phyloP scores from a whole-genome alignment of 2,888 invertebrate genomes.

The Apocheima hispidaria region DNA sequence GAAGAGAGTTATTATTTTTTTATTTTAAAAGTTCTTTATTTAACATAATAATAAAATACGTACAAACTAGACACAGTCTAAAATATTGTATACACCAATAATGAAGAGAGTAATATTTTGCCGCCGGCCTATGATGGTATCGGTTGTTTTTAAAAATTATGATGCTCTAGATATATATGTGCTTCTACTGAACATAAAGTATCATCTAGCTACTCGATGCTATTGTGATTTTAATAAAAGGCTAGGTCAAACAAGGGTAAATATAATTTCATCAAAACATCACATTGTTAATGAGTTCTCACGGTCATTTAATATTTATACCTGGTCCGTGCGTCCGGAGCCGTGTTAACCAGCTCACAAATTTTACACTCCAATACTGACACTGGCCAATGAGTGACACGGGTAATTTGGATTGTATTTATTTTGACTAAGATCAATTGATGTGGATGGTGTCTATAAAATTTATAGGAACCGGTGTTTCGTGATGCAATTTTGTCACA shows the following conservation, averaged over 20 bases:
- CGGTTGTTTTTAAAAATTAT: neutral
- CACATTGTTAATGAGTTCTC: conserved; percentile 38
- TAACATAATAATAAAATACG: too few relatives aligned
- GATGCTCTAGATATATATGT: too few relatives aligned
- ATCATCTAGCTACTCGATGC: conserved; percentile 3
- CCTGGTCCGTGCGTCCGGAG: conserved; percentile 29
- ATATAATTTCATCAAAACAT: conserved; percentile 24
- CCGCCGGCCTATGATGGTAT: neutral
- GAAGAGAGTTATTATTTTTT: too few relatives aligned
- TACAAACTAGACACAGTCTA: too few relatives aligned
- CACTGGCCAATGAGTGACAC: too few relatives aligned
- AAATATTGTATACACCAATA: too few relatives aligned
- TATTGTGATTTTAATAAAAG: conserved; percentile 14
- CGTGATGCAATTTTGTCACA: neutral
- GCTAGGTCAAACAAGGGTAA: conserved; percentile 1
- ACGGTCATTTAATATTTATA: conserved; percentile 42
- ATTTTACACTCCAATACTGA: conserved; percentile 36
- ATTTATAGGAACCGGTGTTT: neutral
- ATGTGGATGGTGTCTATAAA: too few relatives aligned
- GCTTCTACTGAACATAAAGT: neutral
- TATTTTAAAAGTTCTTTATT: too few relatives aligned
- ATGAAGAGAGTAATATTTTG: neutral
- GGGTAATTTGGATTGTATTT: conserved; percentile 5
- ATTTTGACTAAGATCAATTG: neutral
- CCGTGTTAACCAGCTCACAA: conserved; percentile 35